Evolutionary conservation across 2,797 vertebrate genomes (phyloP), one percentile per base, ranked within the genome.

Genomic region (Presbytis comata): DNA sequence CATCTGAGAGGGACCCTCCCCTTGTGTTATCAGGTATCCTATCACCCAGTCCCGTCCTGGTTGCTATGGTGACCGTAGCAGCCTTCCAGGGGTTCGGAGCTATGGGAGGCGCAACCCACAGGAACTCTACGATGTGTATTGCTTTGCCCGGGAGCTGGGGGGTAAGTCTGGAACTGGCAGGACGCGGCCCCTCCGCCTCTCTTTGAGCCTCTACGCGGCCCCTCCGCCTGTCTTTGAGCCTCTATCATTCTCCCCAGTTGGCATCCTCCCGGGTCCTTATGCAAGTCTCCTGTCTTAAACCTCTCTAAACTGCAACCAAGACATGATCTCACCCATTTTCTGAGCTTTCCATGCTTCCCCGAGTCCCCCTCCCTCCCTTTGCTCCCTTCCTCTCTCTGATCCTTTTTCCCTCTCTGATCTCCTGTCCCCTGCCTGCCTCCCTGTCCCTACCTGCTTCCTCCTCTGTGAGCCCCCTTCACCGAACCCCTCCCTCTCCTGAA

Each of bases 41-140:
- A 99, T 99, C 98, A 99, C 99, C 28, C 99, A 99, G 33, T 99
- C 99, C 50, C 99, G 99, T n/a, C 99, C 99, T 0, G 99, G 99
- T 98, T 99, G 99, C 98, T 99, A 99, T 86, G 99, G 99, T 0
- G 99, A 99, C 98, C 99, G 99, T 5, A 99, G 99, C 98, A 99
- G 99, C 98, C 99, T 99, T 91, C 99, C 99, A 55, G 99, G 99
- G 7, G 99, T 99, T 81, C 99, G 99, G 97, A 99, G 99, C 98
- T 99, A 99, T 3, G 99, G 99, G 57, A 98, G 89, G 95, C 99
- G 99, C 82, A 99, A 99, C 70, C 99, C 99, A 0, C 97, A 98
- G 0, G 99, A 99, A 97, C 98, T 98, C 94, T 99, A 99, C 92
- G 99, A 99, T 26, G 99, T 99, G 81, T 99, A 99, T 98, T 99